Base-by-base conservation (phyloP, 2,797 vertebrate genomes). In the Cercopithecus hamlyni region DNA sequence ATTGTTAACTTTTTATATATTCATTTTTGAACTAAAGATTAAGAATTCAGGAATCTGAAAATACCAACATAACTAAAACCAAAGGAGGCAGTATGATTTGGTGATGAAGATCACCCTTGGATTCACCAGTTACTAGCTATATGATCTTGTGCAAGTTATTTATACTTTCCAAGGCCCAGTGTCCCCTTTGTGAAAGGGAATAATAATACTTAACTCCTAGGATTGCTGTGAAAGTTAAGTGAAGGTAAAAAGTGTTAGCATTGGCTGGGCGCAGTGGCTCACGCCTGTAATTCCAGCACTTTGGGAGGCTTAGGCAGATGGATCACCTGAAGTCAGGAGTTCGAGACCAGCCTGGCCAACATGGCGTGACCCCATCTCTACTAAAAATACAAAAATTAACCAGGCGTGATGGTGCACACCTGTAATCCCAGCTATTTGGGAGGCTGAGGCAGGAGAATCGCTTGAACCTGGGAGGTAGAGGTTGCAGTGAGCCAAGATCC, bases 11-110 rank as follows among this genome's bases (percentile, higher is more conserved):
- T 90, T 89, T 95, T 92, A 39, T 82, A 2, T 93, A 39, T 82
- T 92, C 19, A 72, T 92, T 93, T 61, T 88, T 93, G 48, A 96
- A 92, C 33, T 90, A 76, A 91, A 84, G 94, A 77, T 76, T 90
- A 70, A 88, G 41, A 92, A 90, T 61, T 75, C 19, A 73, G 39
- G 57, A 86, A 58, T 95, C 61, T 93, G 84, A 89, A 96, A 95
- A 89, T 79, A 72, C 6, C 27, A 93, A 67, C 24, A 76, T 26
- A 91, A 41, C 36, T 75, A 50, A 83, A 80, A 92, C 48, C 73
- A 64, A 90, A 89, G 26, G n/a, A 85, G 39, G 55, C 39, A 7
- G 7, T 81, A n/a, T 88, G 17, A 73, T 61, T 14, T 77, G n/a
- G 27, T 70, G 14, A 36, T 92, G 57, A 93, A 90, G 81, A 75